Base-by-base conservation (phyloP, 1,140 invertebrate genomes). In the Eupristina koningsbergeri region DNA sequence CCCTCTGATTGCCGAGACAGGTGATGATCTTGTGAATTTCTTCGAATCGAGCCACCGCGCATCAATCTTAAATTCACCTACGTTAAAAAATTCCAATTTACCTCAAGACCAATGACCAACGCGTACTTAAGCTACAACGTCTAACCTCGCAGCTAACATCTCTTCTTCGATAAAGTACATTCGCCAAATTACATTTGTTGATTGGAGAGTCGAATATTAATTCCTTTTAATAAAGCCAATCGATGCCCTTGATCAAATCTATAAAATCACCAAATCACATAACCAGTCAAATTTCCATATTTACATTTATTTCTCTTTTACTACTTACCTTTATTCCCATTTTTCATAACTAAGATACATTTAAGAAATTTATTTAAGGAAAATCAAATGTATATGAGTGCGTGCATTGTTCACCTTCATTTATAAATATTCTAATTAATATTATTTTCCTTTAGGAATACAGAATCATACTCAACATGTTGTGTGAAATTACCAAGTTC, bases 381-480 rank as follows among this genome's bases (percentile, higher is more conserved):
- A 77, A 39, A n/a, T 45, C 41, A 45, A 36, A 73, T 67, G 80
- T n/a, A n/a, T n/a, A n/a, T n/a, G n/a, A n/a, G n/a, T n/a, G n/a
- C n/a, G n/a, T n/a, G n/a, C n/a, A 69, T 31, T 75, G 31, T 26
- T 19, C 26, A 45, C 3, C 31, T 69, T 39, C 29, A 17, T 34
- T 22, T 73, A 53, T 39, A 19, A 11, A 19, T 84, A 8, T 41
- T 84, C 71, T 83, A 83, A 83, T 77, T 53, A 5, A 58, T 5
- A 3, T 76, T 58, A 74, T 74, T 71, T 47, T 77, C 47, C 39
- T 83, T 53, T 61, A 84, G 82, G 69, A 74, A 74, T 74, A 50
- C 53, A 63, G 69, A 78, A 74, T 77, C 34, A n/a, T 84, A 41
- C 80, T 26, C 69, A 80, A 74, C 53, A n/a, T 84, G 82, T 29